Conservation (phyloP, 2,888 invertebrate genomes). For the Hypena proboscidalis region DNA sequence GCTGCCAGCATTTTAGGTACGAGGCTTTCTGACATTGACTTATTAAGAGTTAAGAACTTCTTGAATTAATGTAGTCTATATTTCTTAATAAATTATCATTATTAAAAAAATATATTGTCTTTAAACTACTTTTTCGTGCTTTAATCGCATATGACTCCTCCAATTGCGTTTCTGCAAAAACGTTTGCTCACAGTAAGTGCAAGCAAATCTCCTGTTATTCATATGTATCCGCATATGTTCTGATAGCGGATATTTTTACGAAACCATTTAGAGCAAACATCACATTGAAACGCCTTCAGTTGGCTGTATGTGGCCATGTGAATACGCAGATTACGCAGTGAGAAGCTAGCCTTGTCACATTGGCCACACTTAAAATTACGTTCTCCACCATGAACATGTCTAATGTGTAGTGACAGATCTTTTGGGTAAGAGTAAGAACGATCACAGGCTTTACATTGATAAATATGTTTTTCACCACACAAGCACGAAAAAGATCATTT, state of each 20-base stretch:
- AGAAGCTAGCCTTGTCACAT: conserved; percentile 69
- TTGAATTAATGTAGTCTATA: too few relatives aligned
- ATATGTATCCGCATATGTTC: conserved; percentile 61
- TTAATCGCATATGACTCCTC: conserved; percentile 67
- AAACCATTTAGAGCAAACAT: conserved; percentile 61
- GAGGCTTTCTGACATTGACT: too few relatives aligned
- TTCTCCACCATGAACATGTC: conserved; percentile 70
- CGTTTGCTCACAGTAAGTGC: conserved; percentile 50
- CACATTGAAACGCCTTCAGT: conserved; percentile 57
- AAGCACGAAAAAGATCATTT: conserved; percentile 62
- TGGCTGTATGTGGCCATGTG: conserved; percentile 66
- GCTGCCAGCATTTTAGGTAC: too few relatives aligned
- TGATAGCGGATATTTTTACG: conserved; percentile 54
- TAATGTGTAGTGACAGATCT: conserved; percentile 56
- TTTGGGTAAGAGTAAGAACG: conserved; percentile 57
- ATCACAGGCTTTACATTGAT: conserved; percentile 64
- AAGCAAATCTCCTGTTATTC: conserved; percentile 49
- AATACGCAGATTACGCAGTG: conserved; percentile 45
- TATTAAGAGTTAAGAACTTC: too few relatives aligned
- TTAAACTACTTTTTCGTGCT: conserved; percentile 45
- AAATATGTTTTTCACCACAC: conserved; percentile 52
- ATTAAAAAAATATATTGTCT: too few relatives aligned
- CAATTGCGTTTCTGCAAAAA: conserved; percentile 64
- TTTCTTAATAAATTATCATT: too few relatives aligned
- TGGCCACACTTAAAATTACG: conserved; percentile 68